phyloP scores from a whole-genome alignment of 2,113 vertebrate species.

The Hirundichthys speculiger region DNA sequence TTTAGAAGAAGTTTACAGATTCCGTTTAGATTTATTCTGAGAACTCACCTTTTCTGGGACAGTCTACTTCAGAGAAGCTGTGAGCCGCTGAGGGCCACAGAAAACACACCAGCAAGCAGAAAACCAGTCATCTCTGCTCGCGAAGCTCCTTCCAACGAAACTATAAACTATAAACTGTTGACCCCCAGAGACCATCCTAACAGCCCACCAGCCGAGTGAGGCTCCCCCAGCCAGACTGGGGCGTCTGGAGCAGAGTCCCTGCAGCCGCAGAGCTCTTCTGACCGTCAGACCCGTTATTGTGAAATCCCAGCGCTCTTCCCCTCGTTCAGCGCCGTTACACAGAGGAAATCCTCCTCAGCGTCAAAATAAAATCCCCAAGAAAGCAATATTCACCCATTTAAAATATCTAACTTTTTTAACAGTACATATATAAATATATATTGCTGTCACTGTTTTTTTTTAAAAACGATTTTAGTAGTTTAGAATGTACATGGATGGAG shows the following conservation, averaged over 20 bases:
- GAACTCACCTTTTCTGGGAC: conserved; percentile 76
- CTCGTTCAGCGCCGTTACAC: conserved; percentile 43
- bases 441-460: not conserved
- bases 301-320: conserved; percentile 68
- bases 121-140: conserved; percentile 52
- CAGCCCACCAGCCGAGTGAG: not conserved
- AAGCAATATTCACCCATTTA: not conserved
- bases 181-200: too few relatives aligned
- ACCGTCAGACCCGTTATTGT: conserved; percentile 68
- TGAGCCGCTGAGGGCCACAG: conserved; percentile 31
- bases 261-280: not conserved
- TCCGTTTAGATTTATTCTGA: not conserved
- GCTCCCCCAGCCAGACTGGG: not conserved
- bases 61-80: conserved; percentile 41
- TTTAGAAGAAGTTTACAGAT: too few relatives aligned
- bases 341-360: conserved; percentile 64
- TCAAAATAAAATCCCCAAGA: conserved; percentile 27
- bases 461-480: not conserved
- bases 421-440: too few relatives aligned
- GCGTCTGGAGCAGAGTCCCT: too few relatives aligned
- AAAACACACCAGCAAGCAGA: conserved; percentile 35
- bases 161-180: conserved; percentile 6
- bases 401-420: not conserved
- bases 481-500: too few relatives aligned
- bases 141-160: not conserved